Percentiles rank a stretch among this genome's conserved stretches.
phyloP scores from a whole-genome alignment of 2,113 vertebrate genomes.

The Poeciliopsis prolifica region DNA sequence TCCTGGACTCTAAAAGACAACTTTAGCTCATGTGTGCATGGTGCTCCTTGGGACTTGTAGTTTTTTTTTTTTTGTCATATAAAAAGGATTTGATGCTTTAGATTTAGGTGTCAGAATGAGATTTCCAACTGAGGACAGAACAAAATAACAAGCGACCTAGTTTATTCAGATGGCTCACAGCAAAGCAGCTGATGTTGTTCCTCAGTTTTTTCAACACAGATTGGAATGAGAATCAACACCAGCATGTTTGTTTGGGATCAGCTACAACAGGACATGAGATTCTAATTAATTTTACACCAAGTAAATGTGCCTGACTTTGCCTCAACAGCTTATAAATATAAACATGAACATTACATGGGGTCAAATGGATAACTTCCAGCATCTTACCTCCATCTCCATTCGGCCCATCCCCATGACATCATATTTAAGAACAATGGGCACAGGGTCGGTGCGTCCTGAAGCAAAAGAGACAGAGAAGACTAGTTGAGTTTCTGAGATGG shows the following conservation, averaged over 20 bases:
- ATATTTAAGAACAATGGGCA: slow-evolving; percentile 98
- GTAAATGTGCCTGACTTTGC: background rate
- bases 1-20: background rate
- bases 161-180: too few species aligned
- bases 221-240: too few species aligned
- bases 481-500: slow-evolving; percentile 52
- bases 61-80: too few species aligned
- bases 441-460: slow-evolving; percentile 96
- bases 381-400: slow-evolving; percentile 97
- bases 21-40: background rate
- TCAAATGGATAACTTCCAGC: background rate
- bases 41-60: background rate
- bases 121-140: too few species aligned
- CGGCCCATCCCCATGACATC: slow-evolving; percentile 99
- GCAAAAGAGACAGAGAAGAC: slow-evolving; percentile 78
- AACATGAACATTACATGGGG: background rate
- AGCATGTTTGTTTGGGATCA: too few species aligned
- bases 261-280: too few species aligned
- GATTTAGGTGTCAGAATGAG: too few species aligned
- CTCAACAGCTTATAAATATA: background rate
- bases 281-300: too few species aligned
- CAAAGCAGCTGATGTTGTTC: too few species aligned
- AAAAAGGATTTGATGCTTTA: too few species aligned
- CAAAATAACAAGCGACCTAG: too few species aligned
- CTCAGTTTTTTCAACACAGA: too few species aligned